phyloP scores from a whole-genome alignment of 1,140 invertebrate species.

The Semibalanus balanoides region DNA sequence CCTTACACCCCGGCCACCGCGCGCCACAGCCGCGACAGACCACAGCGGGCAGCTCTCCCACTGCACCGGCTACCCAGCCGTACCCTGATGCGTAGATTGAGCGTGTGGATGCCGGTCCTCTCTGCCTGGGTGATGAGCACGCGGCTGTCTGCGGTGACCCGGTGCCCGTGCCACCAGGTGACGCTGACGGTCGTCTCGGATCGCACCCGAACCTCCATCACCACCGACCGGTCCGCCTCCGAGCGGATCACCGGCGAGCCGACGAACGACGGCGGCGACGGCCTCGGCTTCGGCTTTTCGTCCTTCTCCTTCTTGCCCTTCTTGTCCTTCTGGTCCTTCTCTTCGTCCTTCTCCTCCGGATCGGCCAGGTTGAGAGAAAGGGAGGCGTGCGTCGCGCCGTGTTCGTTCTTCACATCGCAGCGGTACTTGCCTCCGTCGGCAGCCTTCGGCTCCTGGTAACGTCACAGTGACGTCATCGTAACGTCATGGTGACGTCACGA shows the following conservation, averaged over 20 bases:
- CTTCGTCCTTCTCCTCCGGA: neutral
- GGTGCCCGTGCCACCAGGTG: neutral
- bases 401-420: neutral
- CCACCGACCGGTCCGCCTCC: conserved; percentile 61
- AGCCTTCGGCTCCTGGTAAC: neutral
- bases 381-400: neutral
- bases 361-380: neutral
- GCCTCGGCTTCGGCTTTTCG: neutral
- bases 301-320: too few species aligned
- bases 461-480: too few species aligned
- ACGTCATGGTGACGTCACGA: too few species aligned
- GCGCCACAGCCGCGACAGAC: too few species aligned
- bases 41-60: too few species aligned
- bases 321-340: too few species aligned
- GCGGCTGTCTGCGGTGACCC: neutral
- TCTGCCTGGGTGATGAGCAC: neutral
- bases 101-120: neutral
- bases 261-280: neutral
- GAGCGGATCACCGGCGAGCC: conserved; percentile 76
- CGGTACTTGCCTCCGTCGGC: neutral
- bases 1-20: too few species aligned
- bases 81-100: neutral
- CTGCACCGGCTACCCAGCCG: too few species aligned
- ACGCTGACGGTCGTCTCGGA: conserved; percentile 38
- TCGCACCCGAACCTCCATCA: conserved; percentile 74